Base-by-base conservation (phyloP, 1,140 invertebrate species). In the Cylas formicarius region DNA sequence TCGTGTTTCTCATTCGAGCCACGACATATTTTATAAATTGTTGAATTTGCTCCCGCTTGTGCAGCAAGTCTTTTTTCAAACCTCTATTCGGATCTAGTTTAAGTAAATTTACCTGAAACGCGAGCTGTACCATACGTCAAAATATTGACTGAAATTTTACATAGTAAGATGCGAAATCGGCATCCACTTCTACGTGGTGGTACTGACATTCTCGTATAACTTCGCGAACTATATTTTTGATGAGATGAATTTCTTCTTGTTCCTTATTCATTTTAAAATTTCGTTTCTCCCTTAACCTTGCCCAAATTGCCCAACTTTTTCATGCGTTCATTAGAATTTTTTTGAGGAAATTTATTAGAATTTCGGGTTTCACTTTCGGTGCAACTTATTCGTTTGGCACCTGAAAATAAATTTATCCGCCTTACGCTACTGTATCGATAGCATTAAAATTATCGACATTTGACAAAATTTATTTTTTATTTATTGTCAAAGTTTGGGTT, bases 31-130 rank as follows among this genome's bases (percentile, higher is more conserved):
- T 63, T 0, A 74, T 67, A 33, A 74, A 70, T 31, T 55, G 61
- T 42, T 69, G 63, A 29, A 72, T 56, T 39, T 69, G 66, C 21
- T 61, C 60, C 16, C 70, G 63, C 10, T 61, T 65, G 7, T 69
- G 58, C 0, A 62, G 63, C 31, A 65, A 66, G 38, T 71, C 67
- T 5, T 65, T 43, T 22, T 62, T 66, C 3, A 62, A 39, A 26
- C 69, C 68, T 50, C 72, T 71, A 46, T 68, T 64, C 3, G 73
- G 73, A 48, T 75, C 70, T 3, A 73, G 53, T 1, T 68, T 43
- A 9, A 72, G 39, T 17, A 73, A 56, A 20, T 70, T 67, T 11
- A 73, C 65, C 60, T 62, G 29, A 27, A 48, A 52, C 23, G 17
- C n/a, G 17, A 22, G 24, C 20, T 41, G 17, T 4, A 41, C 27